These are phyloP conservation scores for Mesoligia furuncula DNA, from an alignment of 2,888 invertebrate genomes.

Conservation along the genomic window DNA sequence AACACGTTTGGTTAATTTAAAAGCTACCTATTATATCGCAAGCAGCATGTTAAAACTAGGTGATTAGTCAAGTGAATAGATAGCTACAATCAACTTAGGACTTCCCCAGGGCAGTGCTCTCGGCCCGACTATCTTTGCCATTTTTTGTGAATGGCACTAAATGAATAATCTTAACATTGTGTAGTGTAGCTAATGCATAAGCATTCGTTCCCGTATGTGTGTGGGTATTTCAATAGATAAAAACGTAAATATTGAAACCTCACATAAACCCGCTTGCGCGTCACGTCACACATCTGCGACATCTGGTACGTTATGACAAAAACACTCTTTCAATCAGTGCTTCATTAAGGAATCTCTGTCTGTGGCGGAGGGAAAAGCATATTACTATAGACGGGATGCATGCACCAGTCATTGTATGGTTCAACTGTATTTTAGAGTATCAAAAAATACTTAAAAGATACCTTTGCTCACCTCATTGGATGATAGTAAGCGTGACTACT, in stretches of 20 bases:
- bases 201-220: background rate
- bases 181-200: too few species aligned
- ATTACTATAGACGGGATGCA: too few species aligned
- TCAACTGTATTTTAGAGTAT: too few species aligned
- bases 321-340: too few species aligned
- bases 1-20: background rate
- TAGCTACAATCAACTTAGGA: background rate
- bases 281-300: background rate
- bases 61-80: background rate
- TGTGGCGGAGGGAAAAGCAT: too few species aligned
- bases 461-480: background rate
- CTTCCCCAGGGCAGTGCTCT: background rate
- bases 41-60: background rate
- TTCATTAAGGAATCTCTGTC: too few species aligned
- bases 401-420: too few species aligned
- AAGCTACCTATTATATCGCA: background rate
- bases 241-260: background rate
- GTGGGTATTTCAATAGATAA: background rate
- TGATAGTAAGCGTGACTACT: background rate
- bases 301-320: background rate
- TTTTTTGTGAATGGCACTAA: background rate
- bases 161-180: too few species aligned
- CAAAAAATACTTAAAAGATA: too few species aligned
- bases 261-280: background rate
- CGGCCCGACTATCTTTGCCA: background rate